A percentile compares a stretch with the other conserved stretches of the same genome.
These are phyloP conservation scores for Eremobia ochroleuca DNA, from an alignment of 2,888 invertebrate genomes.

Conservation along the genomic window DNA sequence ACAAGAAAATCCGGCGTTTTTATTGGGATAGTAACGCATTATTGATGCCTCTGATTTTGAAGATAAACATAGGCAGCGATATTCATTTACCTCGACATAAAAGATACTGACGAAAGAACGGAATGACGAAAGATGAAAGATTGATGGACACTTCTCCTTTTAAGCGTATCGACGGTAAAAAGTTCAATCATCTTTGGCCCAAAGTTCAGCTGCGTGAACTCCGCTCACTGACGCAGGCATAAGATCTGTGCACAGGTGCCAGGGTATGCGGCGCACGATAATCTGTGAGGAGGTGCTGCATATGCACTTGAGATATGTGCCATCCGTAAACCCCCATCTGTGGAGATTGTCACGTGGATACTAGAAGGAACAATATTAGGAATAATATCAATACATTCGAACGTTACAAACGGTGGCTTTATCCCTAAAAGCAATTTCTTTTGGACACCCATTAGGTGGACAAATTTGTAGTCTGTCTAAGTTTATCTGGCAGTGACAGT, in stretches of 20 bases:
- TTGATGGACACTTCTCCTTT: neutral
- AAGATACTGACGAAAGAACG: neutral
- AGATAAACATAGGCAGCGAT: neutral
- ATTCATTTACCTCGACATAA: neutral
- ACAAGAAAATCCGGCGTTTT: neutral
- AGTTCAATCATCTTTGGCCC: too few relatives aligned
- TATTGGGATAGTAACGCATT: neutral
- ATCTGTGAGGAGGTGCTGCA: too few relatives aligned
- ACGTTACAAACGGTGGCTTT: neutral
- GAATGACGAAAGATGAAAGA: neutral
- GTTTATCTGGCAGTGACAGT: neutral
- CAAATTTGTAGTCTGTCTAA: neutral
- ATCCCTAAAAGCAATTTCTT: neutral
- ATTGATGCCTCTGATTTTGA: neutral
- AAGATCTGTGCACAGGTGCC: too few relatives aligned
- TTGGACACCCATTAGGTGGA: neutral
- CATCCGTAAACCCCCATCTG: too few relatives aligned
- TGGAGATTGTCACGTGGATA: too few relatives aligned
- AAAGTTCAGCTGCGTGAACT: too few relatives aligned
- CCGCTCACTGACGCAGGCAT: too few relatives aligned
- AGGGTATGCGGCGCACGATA: too few relatives aligned
- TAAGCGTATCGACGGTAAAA: too few relatives aligned
- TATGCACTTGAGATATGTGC: too few relatives aligned
- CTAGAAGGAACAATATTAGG: neutral
- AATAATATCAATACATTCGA: neutral